phyloP scores from a whole-genome alignment of 37 sponge, comb jelly and placozoan species.

The Halichondria panicea region DNA sequence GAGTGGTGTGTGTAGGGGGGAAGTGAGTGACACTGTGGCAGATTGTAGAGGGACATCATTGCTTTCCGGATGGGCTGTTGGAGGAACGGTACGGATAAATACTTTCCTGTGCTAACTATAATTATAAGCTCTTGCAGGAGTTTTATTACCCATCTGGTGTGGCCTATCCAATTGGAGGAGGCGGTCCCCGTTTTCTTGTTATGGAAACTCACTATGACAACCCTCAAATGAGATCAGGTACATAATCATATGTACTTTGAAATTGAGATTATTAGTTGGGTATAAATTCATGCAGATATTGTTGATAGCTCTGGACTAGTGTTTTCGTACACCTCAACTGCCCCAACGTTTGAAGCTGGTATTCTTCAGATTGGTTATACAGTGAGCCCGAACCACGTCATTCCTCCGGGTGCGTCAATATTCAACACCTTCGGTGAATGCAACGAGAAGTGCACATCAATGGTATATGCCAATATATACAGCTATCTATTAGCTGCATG shows the following conservation, averaged over 20 bases:
- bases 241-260: not conserved
- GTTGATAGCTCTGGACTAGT: constrained; percentile 26
- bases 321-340: constrained; percentile 24
- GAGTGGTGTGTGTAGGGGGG: not conserved
- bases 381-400: no score
- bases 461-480: no score
- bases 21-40: not conserved
- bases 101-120: not conserved
- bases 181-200: constrained; percentile 16
- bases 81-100: constrained; percentile 39
- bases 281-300: not conserved
- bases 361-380: constrained; percentile 12
- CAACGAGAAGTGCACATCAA: no score
- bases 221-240: constrained; percentile 15
- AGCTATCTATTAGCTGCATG: no score
- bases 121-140: constrained; percentile 32
- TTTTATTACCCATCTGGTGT: constrained; percentile 45
- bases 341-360: constrained; percentile 15
- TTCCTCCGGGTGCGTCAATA: no score
- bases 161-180: constrained; percentile 61
- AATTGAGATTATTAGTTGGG: not conserved
- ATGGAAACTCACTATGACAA: constrained; percentile 70
- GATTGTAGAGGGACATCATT: constrained; percentile 7
- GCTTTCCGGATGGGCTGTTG: constrained; percentile 65
- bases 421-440: no score